Evolutionary conservation across 2,888 invertebrate genomes (phyloP).

Genomic region (Lithodes maja): DNA sequence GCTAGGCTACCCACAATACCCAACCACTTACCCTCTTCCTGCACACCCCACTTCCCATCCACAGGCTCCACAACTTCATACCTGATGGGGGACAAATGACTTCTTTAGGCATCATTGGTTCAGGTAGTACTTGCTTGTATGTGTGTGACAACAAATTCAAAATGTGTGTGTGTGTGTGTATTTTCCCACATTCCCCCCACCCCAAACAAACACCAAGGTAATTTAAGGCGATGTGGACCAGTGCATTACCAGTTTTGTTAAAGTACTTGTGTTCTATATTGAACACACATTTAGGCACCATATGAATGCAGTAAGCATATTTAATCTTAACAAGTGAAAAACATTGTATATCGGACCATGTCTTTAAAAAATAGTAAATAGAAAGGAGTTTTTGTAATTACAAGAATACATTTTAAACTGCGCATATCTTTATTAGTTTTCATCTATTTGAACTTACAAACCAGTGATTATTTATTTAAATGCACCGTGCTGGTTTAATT

Average conservation of each 20-base stretch:
- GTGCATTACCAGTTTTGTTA: neutral
- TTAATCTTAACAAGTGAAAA: neutral
- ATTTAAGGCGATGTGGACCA: no score
- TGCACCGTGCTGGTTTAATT: no score
- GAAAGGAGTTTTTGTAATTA: no score
- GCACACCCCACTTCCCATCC: conserved; percentile 46
- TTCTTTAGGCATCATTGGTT: neutral
- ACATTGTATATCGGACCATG: no score
- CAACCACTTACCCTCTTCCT: conserved; percentile 38
- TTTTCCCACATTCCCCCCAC: neutral
- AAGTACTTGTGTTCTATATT: neutral
- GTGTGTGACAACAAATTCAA: neutral
- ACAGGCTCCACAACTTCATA: conserved; percentile 29
- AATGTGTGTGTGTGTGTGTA: neutral
- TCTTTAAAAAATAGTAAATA: no score
- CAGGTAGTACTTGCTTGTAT: neutral
- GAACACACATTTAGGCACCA: neutral
- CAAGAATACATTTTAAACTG: neutral
- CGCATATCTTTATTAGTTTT: neutral
- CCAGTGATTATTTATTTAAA: no score
- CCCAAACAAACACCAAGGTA: no score
- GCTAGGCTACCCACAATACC: conserved; percentile 48
- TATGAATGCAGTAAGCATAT: neutral
- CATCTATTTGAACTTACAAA: neutral
- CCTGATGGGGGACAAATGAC: neutral